Evolutionary conservation across 2,888 invertebrate species (phyloP).

Genomic region (Argyresthia goedartella): DNA sequence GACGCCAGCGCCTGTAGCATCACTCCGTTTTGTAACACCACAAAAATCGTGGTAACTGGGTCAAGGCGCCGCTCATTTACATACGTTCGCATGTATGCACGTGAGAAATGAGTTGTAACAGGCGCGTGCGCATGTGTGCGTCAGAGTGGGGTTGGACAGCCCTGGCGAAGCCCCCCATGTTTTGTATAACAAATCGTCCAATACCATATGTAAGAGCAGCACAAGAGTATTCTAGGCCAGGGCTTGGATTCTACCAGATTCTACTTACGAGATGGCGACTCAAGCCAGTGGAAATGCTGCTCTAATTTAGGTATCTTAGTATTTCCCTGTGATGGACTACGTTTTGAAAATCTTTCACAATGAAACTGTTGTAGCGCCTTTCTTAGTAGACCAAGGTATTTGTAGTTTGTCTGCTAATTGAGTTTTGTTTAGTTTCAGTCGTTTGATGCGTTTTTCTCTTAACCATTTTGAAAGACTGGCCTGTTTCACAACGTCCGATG

Average conservation of each 20-base stretch:
- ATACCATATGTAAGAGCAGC: too few relatives aligned
- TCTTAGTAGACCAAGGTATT: neutral
- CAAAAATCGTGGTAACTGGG: conserved; percentile 68
- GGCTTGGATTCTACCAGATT: too few relatives aligned
- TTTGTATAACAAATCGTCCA: too few relatives aligned
- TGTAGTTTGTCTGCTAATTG: neutral
- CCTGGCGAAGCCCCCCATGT: too few relatives aligned
- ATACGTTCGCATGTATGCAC: conserved; percentile 55
- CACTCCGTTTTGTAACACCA: conserved; percentile 61
- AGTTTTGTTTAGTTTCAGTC: neutral
- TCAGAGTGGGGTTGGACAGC: neutral
- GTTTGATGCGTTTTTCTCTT: conserved; percentile 8
- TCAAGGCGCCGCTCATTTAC: conserved; percentile 64
- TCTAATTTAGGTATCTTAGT: too few relatives aligned
- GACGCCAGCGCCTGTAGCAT: conserved; percentile 31
- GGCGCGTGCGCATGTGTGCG: neutral
- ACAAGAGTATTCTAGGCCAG: too few relatives aligned
- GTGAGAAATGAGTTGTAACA: conserved; percentile 54
- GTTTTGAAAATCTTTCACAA: neutral
- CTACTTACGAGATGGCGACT: too few relatives aligned
- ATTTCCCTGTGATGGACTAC: too few relatives aligned
- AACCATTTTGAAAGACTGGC: too few relatives aligned
- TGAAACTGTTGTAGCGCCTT: neutral
- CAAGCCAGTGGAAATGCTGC: too few relatives aligned
- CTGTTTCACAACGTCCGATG: too few relatives aligned